Conservation (phyloP, 2,888 invertebrate genomes). For the Drosophila multiciliata region DNA sequence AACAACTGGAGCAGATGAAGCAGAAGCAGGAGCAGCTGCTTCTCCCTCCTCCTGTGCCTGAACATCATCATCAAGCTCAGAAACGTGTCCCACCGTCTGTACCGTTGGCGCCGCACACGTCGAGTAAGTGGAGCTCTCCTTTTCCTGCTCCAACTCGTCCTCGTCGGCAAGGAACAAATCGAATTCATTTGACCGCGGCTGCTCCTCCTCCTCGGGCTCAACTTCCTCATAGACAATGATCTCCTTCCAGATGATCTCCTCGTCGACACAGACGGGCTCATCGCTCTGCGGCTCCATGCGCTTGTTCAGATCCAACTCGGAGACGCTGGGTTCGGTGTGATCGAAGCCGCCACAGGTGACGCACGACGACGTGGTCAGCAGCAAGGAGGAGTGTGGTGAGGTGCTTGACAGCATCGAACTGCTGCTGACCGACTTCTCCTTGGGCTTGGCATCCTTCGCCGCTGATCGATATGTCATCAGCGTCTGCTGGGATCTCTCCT, state of each 20-base stretch:
- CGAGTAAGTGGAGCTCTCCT: slow-evolving; percentile 3
- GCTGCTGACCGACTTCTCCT: slow-evolving; percentile 36
- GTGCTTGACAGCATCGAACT: slow-evolving; percentile 39
- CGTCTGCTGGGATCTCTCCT: slow-evolving; percentile 72
- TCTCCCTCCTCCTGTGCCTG: slow-evolving; percentile 5
- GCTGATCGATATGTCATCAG: slow-evolving; percentile 41
- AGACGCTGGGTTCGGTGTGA: slow-evolving; percentile 48
- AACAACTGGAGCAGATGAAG: background rate
- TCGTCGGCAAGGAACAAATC: slow-evolving; percentile 13
- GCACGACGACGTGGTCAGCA: slow-evolving; percentile 73
- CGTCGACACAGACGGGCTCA: slow-evolving; percentile 60
- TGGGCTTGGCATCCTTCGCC: slow-evolving; percentile 34
- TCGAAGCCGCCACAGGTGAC: slow-evolving; percentile 66
- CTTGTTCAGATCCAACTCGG: slow-evolving; percentile 63
- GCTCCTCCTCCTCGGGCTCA: slow-evolving; percentile 49
- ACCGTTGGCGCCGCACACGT: background rate
- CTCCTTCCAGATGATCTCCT: slow-evolving; percentile 70
- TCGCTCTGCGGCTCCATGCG: slow-evolving; percentile 55
- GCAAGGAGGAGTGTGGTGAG: slow-evolving; percentile 66
- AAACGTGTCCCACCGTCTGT: background rate
- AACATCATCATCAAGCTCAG: background rate
- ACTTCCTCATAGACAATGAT: slow-evolving; percentile 59
- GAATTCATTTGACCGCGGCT: background rate
- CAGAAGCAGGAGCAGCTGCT: background rate
- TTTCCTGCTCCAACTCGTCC: slow-evolving; percentile 1